Evolutionary conservation across 2,113 vertebrate species (phyloP).

Genomic region (Nothocercus nigrocapillus): DNA sequence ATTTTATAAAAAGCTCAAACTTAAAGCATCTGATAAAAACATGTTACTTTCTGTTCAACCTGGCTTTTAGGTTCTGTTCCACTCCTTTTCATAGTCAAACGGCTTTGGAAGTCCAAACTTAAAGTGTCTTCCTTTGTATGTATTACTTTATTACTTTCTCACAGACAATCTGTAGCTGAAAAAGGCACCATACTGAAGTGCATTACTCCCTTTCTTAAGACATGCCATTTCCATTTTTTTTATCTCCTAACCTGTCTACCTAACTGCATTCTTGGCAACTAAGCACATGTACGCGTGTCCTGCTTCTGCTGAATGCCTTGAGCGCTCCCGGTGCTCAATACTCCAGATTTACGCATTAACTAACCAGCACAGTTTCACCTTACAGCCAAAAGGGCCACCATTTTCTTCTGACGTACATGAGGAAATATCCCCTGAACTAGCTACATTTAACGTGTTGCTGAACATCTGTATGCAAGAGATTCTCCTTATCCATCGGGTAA

Average conservation of each 20-base stretch:
- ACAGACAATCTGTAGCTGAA: neutral
- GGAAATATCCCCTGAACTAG: neutral
- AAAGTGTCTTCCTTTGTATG: neutral
- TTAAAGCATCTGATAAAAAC: constrained; percentile 21
- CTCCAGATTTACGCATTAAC: neutral
- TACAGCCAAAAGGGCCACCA: neutral
- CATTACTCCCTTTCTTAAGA: neutral
- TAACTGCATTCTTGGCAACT: neutral
- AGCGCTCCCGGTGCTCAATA: neutral
- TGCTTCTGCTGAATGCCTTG: neutral
- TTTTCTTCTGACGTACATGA: neutral
- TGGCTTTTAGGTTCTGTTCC: neutral
- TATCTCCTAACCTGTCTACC: neutral
- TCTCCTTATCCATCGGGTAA: neutral
- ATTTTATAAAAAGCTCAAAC: constrained; percentile 54
- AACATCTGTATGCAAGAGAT: neutral
- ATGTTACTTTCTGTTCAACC: constrained; percentile 17
- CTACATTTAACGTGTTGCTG: neutral
- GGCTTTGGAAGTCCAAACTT: neutral
- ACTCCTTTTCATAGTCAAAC: neutral
- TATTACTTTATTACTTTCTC: neutral
- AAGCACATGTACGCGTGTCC: neutral
- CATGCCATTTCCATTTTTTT: neutral
- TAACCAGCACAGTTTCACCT: neutral
- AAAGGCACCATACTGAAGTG: neutral